Base-by-base conservation (phyloP, 2,797 vertebrate genomes). In the Labeo calbasu region DNA sequence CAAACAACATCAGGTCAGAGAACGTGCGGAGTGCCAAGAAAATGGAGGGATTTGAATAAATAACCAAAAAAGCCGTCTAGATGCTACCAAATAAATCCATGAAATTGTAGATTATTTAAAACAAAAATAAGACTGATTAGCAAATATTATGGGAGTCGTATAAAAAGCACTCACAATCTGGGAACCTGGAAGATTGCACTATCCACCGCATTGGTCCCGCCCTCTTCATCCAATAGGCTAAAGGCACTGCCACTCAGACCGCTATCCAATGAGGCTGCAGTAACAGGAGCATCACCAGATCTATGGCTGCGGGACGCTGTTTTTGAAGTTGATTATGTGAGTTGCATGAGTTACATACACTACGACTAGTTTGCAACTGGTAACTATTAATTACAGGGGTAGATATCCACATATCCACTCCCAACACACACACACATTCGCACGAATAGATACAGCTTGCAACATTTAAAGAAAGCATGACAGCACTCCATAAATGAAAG, bases 131-230 rank as follows among this genome's bases (percentile, higher is more conserved):
- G 9, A 65, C 23, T 0, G 23, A 79, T 66, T 55, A 14, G 46
- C 48, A 79, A 55, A 32, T 36, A 79, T 63, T 14, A 69, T 36
- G 7, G 46, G 14, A 50, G 13, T 63, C 48, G 46, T 48, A 57
- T 2, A 17, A 2, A 65, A 71, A 43, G n/a, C 51, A 95, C 98
- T 97, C 94, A 99, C 98, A 98, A 96, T 95, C 97, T 95, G 10
- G 98, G 97, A 85, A 98, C 96, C 88, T 98, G 96, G 94, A 98
- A 99, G 72, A 97, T 95, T 88, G 96, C 97, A 85, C 94, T 96
- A 86, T 99, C 97, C 93, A 96, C 97, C 4, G 96, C 94, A 32
- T 97, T 94, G 71, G 93, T 93, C 93, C 95, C 96, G 73, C 93
- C 95, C 87, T 99, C 98, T 43, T 99, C 97, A 32, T 99, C 97